Evolutionary conservation across 2,113 vertebrate species (phyloP).

Genomic region (Rafetus swinhoei): DNA sequence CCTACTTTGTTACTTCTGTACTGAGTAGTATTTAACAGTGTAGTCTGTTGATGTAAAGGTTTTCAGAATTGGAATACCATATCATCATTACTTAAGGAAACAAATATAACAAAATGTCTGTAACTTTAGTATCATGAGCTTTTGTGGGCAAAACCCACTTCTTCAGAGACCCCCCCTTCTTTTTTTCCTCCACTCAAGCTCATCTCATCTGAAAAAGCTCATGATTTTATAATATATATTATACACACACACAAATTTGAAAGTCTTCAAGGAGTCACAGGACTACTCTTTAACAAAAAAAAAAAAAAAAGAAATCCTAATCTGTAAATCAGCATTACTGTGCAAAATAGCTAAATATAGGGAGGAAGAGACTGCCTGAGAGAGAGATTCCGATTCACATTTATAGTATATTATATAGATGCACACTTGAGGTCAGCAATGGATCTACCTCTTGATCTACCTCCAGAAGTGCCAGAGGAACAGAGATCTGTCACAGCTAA

Average conservation of each 20-base stretch:
- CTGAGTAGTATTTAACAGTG: neutral
- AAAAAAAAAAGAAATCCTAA: neutral
- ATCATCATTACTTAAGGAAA: neutral
- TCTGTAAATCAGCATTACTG: neutral
- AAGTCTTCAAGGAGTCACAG: no score
- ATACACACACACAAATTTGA: no score
- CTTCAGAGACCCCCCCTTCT: no score
- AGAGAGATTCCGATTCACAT: neutral
- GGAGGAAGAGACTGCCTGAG: neutral
- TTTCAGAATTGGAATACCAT: neutral
- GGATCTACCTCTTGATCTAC: neutral
- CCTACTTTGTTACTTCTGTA: neutral
- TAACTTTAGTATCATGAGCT: no score
- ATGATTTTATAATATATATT: no score
- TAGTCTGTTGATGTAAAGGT: neutral
- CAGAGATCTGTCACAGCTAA: constrained; percentile 32
- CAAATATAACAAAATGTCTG: neutral
- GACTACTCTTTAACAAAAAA: no score
- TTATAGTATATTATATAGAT: neutral
- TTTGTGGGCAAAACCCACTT: no score
- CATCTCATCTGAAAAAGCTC: no score
- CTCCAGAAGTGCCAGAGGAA: neutral
- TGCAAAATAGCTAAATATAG: neutral
- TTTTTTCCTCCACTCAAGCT: no score
- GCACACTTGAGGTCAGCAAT: fast-evolving